Base-by-base conservation (phyloP, 2,113 vertebrate genomes). In the Atrichornis clamosus region DNA sequence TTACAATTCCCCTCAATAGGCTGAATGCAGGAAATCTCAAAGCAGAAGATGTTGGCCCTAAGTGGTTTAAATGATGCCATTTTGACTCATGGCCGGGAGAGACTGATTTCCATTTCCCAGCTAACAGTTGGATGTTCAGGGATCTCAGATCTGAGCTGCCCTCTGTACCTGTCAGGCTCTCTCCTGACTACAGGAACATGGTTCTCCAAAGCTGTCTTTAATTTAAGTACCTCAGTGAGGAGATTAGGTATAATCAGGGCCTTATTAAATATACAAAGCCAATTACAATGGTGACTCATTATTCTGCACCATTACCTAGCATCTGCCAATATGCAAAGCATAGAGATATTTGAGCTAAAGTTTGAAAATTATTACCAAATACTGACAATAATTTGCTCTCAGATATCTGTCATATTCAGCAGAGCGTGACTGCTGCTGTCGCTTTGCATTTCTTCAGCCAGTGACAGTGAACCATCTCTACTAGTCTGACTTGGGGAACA, bases 321-420 rank as follows among this genome's bases (percentile, higher is more conserved):
- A 33, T 46, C 77, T 77, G 55, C 63, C 91, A 33, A n/a, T 53
- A 77, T 47, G 60, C 20, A 94, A 78, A 91, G 64, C 39, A 23
- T 27, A 13, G 18, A 47, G 60, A 28, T 78, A 47, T 63, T 72
- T 26, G 52, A 91, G 56, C 26, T 56, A n/a, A 83, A 46, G 26
- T 86, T 86, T 60, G 72, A 73, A 76, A 88, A 84, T 42, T 63
- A 59, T 84, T 81, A 20, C 50, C 81, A 87, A 89, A 87, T 42
- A 3, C 65, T 63, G 74, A 60, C 69, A 92, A 84, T 87, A 79
- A 79, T 72, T 92, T 77, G 13, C 42, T 58, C 39, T 63, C 26
- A 42, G 77, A 11, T 44, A 74, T 79, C 47, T 68, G 69, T 77
- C 79, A 35, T 73, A 33, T 63, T 74, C 69, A 11, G 3, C 53